A percentile compares a stretch with the other conserved stretches of the same genome.
Conservation (phyloP, 2,797 vertebrate genomes). For the Sebastes flavidus region DNA sequence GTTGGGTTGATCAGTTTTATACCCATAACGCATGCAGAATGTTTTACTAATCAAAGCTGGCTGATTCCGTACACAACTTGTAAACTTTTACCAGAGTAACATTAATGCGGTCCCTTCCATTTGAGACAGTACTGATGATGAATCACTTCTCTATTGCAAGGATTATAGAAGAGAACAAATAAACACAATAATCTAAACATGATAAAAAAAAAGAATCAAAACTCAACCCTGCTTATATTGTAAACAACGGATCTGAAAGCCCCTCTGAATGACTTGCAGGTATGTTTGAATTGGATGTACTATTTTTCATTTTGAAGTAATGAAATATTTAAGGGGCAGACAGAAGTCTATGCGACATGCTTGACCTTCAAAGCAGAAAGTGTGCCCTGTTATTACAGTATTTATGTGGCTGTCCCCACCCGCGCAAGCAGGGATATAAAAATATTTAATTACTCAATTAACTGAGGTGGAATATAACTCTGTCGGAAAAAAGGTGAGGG, state of each 20-base stretch:
- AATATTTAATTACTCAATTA: constrained; percentile 85
- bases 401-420: constrained; percentile 74
- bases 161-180: constrained; percentile 26
- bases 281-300: constrained; percentile 75
- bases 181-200: constrained; percentile 20
- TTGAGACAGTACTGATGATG: background rate
- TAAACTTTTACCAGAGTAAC: background rate
- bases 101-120: background rate
- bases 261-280: constrained; percentile 68
- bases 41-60: background rate
- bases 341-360: constrained; percentile 61
- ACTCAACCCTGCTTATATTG: constrained; percentile 35
- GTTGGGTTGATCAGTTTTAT: background rate
- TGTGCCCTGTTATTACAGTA: constrained; percentile 79
- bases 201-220: background rate
- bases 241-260: constrained; percentile 50
- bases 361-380: constrained; percentile 80
- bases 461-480: constrained; percentile 78
- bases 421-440: constrained; percentile 76
- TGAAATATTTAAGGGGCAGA: constrained; percentile 84
- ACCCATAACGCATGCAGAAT: background rate
- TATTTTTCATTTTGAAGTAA: constrained; percentile 81
- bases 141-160: constrained; percentile 1
- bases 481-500: constrained; percentile 66
- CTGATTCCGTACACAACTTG: constrained; percentile 7